These are phyloP conservation scores for Nomada fabriciana DNA, from an alignment of 2,888 invertebrate species.

Conservation along the genomic window DNA sequence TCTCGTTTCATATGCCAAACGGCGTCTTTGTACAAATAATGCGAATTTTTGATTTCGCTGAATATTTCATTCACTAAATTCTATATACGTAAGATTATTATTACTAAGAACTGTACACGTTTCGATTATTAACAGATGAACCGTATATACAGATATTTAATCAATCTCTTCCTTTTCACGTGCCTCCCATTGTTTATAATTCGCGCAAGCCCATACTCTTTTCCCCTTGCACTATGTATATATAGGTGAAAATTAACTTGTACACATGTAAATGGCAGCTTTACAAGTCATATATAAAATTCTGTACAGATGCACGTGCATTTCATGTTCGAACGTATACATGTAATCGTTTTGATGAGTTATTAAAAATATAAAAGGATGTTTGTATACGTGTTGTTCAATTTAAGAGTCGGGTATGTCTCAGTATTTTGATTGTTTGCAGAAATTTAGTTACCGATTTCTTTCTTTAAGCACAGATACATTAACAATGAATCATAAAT, in stretches of 20 bases:
- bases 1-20: constrained; percentile 45
- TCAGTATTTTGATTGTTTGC: background rate
- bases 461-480: background rate
- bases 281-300: constrained; percentile 71
- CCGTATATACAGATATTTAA: constrained; percentile 53
- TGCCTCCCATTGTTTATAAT: constrained; percentile 36
- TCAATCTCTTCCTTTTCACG: constrained; percentile 31
- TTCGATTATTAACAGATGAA: constrained; percentile 48
- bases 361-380: background rate
- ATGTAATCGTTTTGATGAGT: background rate
- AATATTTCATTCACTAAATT: constrained; percentile 16
- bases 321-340: background rate
- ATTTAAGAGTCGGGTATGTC: background rate
- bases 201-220: constrained; percentile 16
- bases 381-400: background rate
- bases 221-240: constrained; percentile 62
- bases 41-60: constrained; percentile 25
- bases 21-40: constrained; percentile 47
- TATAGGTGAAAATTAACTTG: constrained; percentile 57
- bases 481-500: background rate
- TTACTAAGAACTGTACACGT: constrained; percentile 57
- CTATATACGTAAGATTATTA: constrained; percentile 23
- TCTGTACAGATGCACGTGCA: constrained; percentile 50
- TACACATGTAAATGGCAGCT: constrained; percentile 68
- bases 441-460: background rate